Evolutionary conservation across 2,113 vertebrate species (phyloP), one percentile per base, ranked within the genome.

Genomic region (Gymnogyps californianus): DNA sequence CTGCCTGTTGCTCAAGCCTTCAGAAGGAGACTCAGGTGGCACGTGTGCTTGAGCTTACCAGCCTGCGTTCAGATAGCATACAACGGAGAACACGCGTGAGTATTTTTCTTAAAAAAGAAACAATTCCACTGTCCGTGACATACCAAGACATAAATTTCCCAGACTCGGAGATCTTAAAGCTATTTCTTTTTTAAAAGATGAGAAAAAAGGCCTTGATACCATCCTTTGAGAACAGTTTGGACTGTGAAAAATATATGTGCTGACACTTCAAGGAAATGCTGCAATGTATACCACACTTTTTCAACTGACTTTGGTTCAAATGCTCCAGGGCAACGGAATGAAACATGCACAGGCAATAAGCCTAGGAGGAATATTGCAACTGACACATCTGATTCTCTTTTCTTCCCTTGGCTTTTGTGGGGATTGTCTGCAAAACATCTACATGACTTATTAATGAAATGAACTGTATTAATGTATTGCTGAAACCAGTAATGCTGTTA

Each of bases 401-500:
- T 46, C 58, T 84, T 62, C 58, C 70, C 62, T 85, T 75, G 14
- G 86, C 89, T 92, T 95, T 81, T 78, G 59, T 71, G 40, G 54
- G 28, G 47, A 79, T 44, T 89, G 80, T 87, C 89, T 96, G 74
- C 83, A 85, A 82, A 96, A 54, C 71, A 70, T 90, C 88, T 86
- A 36, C 85, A 62, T 42, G 77, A 92, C 62, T 91, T 91, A 89
- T 82, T 93, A 92, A 89, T 79, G 81, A 82, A 89, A 74, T n/a
- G 28, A 94, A 46, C 52, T 91, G 83, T 83, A 92, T 58, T 82
- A 93, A 46, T 46, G 66, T 51, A 85, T 62, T 89, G 66, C 89
- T 96, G 91, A 94, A 91, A 85, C 46, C 44, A 94, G 85, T 75
- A 80, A 88, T 31, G 76, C 78, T 74, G 85, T 80, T 88, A 94